Conservation (phyloP, 2,888 invertebrate genomes). For the Trissolcus japonicus region DNA sequence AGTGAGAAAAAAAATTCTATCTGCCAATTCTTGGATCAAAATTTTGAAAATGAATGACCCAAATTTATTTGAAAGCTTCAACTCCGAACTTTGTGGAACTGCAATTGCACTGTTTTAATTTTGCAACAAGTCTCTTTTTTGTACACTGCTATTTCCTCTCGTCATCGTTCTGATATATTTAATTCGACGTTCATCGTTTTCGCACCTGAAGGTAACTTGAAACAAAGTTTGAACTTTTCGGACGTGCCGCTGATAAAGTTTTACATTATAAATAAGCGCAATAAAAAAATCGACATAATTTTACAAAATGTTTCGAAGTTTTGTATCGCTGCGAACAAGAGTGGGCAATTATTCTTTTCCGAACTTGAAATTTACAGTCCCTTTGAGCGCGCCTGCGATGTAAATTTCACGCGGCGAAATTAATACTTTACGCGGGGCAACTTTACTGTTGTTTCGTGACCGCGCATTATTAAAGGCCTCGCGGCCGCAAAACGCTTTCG, state of each 20-base stretch:
- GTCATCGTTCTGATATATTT: no score
- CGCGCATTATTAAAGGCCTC: slow-evolving; percentile 32
- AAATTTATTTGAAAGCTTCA: slow-evolving; percentile 20
- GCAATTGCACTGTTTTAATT: slow-evolving; percentile 20
- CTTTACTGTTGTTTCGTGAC: slow-evolving; percentile 43
- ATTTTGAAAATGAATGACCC: slow-evolving; percentile 12
- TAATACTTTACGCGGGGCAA: slow-evolving; percentile 32
- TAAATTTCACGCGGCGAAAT: slow-evolving; percentile 36
- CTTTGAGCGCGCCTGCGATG: slow-evolving; percentile 34
- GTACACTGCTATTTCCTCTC: no score
- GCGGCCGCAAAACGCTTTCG: slow-evolving; percentile 18
- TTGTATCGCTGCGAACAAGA: slow-evolving; percentile 21
- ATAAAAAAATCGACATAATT: no score
- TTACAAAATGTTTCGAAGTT: slow-evolving; percentile 9
- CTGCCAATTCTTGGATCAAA: no score
- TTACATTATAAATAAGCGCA: no score
- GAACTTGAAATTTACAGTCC: slow-evolving; percentile 6
- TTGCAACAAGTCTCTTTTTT: background rate
- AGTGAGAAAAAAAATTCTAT: background rate
- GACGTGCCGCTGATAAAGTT: no score
- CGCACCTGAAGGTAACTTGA: no score
- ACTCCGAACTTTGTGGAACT: slow-evolving; percentile 8
- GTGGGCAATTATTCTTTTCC: slow-evolving; percentile 27
- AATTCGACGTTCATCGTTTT: no score
- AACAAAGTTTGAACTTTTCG: no score